phyloP scores from a whole-genome alignment of 2,797 vertebrate genomes.

The Ptychobarbus kaznakovi region DNA sequence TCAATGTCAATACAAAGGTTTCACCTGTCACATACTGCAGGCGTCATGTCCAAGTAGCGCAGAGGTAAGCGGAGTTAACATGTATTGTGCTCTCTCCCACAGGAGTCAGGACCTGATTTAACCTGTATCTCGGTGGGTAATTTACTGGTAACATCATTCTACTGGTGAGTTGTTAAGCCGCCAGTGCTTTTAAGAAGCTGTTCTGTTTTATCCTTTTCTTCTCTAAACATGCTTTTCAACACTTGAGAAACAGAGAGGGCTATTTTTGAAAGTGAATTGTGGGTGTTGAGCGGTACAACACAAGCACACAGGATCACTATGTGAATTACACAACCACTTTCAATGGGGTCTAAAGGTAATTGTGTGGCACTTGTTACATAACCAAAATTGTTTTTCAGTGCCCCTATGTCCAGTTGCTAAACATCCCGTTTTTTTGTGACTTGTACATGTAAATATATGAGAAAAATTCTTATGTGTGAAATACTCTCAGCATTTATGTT shows the following conservation, averaged over 20 bases:
- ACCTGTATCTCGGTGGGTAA: not conserved
- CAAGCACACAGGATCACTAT: not conserved
- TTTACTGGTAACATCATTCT: not conserved
- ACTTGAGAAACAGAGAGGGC: constrained; percentile 40
- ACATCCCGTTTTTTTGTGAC: not conserved
- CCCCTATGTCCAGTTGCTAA: not conserved
- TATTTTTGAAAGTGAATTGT: constrained; percentile 43
- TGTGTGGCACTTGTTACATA: not conserved
- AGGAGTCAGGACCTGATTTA: not conserved
- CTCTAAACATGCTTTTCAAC: constrained; percentile 8
- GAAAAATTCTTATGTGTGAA: not conserved
- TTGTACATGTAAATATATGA: not conserved
- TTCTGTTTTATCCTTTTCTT: constrained; percentile 27
- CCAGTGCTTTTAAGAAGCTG: constrained; percentile 28
- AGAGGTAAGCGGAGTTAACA: constrained; percentile 20
- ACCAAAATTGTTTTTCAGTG: not conserved
- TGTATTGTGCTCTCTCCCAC: not conserved
- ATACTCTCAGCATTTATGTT: not conserved
- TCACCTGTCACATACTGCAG: not conserved
- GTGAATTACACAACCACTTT: constrained; percentile 1
- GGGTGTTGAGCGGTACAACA: constrained; percentile 3
- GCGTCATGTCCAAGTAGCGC: constrained; percentile 10
- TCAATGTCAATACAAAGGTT: not conserved
- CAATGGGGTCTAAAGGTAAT: not conserved
- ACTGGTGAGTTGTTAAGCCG: not conserved